These are phyloP conservation scores for Spea multiplicata DNA, from an alignment of 2,113 vertebrate genomes.

Conservation along the genomic window DNA sequence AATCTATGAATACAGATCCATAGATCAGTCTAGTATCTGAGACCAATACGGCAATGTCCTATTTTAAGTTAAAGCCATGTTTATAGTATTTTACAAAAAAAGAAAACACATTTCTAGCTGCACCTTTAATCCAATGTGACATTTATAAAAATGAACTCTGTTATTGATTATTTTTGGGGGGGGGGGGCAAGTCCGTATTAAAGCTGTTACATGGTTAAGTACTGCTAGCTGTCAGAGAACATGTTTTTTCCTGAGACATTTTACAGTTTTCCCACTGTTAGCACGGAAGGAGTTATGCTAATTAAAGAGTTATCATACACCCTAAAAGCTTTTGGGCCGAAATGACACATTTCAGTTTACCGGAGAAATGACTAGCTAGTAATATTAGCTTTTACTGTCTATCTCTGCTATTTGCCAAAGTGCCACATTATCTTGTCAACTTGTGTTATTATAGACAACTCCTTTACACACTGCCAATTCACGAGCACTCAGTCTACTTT, in stretches of 20 bases:
- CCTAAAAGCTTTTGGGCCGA: constrained; percentile 40
- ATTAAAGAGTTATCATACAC: constrained; percentile 34
- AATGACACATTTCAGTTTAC: constrained; percentile 44
- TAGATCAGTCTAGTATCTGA: no score
- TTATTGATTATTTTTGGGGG: no score
- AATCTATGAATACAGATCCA: no score
- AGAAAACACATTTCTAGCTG: no score
- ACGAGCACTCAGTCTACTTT: constrained; percentile 18
- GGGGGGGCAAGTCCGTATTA: no score
- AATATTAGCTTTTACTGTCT: constrained; percentile 43
- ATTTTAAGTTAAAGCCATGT: no score
- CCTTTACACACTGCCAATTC: constrained; percentile 21
- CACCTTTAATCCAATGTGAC: no score
- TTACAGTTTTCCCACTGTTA: background rate
- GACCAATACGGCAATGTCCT: no score
- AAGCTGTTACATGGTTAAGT: no score
- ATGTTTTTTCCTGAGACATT: background rate
- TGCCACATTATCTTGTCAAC: constrained; percentile 46
- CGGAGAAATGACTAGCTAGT: constrained; percentile 40
- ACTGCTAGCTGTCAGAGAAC: background rate
- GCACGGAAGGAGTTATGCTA: constrained; percentile 22
- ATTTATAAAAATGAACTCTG: no score
- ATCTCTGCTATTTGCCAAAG: constrained; percentile 44
- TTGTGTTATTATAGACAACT: constrained; percentile 34
- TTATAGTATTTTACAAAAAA: no score